phyloP scores from a whole-genome alignment of 1,140 invertebrate genomes.

The Diuraphis noxia region DNA sequence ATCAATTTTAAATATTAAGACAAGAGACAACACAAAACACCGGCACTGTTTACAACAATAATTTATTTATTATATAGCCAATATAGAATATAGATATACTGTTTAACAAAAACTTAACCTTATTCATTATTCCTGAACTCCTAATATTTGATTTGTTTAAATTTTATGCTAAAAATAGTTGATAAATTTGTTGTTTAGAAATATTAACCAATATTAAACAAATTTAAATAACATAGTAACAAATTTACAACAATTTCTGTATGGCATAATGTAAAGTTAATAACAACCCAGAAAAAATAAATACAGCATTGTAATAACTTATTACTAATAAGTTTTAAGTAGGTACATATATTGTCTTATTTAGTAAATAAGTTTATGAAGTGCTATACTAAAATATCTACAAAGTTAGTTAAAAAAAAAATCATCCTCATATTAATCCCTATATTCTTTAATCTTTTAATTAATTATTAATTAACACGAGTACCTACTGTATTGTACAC shows the following conservation, averaged over 20 bases:
- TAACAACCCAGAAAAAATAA: not conserved
- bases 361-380: not conserved
- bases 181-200: no score
- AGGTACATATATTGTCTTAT: not conserved
- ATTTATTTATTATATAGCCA: no score
- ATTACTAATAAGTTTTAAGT: not conserved
- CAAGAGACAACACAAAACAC: not conserved
- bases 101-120: not conserved
- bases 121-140: not conserved
- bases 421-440: not conserved
- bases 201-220: no score
- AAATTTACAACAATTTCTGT: not conserved
- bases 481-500: not conserved
- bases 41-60: not conserved
- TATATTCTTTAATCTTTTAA: not conserved
- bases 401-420: not conserved
- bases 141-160: not conserved
- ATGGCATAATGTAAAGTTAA: not conserved
- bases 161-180: not conserved
- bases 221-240: no score
- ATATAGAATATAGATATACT: not conserved
- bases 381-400: not conserved
- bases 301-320: no score
- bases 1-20: not conserved
- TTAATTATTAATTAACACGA: not conserved